Evolutionary conservation across 2,888 invertebrate genomes (phyloP).

Genomic region (Mythimna loreyi): DNA sequence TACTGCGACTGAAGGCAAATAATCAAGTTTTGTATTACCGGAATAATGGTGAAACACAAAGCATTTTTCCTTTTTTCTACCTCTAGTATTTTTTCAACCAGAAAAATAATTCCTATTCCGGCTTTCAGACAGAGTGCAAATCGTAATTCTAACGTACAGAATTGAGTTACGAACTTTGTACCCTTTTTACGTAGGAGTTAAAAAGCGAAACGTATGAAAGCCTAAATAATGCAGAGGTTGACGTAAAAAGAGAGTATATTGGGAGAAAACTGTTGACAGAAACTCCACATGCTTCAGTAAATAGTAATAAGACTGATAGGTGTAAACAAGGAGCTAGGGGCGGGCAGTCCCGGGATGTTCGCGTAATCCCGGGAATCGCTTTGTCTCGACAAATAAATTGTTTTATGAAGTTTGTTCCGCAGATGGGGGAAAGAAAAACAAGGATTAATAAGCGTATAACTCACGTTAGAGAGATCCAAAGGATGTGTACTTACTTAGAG

Average conservation of each 20-base stretch:
- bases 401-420: slow-evolving; percentile 50
- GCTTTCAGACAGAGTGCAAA: slow-evolving; percentile 45
- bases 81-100: not conserved
- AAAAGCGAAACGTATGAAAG: not conserved
- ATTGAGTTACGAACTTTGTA: slow-evolving; percentile 11
- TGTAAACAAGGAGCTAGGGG: slow-evolving; percentile 47
- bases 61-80: slow-evolving; percentile 7
- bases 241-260: slow-evolving; percentile 18
- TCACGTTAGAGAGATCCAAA: slow-evolving; percentile 35
- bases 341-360: slow-evolving; percentile 11
- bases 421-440: slow-evolving; percentile 49
- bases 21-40: slow-evolving; percentile 16
- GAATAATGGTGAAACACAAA: slow-evolving; percentile 9
- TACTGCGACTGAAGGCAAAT: slow-evolving; percentile 25
- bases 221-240: slow-evolving; percentile 3
- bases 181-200: not conserved
- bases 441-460: slow-evolving; percentile 46
- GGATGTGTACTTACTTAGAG: slow-evolving; percentile 29
- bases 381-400: slow-evolving; percentile 53
- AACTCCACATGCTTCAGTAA: slow-evolving; percentile 47
- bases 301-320: slow-evolving; percentile 51
- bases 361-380: slow-evolving; percentile 36
- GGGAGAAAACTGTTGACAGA: slow-evolving; percentile 22
- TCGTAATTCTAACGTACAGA: slow-evolving; percentile 22
- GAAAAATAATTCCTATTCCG: not conserved